Percentiles rank a stretch among this genome's conserved stretches.
phyloP scores from a whole-genome alignment of 53 echinoderm and acorn worm species.

The Hippasteria phrygiana region DNA sequence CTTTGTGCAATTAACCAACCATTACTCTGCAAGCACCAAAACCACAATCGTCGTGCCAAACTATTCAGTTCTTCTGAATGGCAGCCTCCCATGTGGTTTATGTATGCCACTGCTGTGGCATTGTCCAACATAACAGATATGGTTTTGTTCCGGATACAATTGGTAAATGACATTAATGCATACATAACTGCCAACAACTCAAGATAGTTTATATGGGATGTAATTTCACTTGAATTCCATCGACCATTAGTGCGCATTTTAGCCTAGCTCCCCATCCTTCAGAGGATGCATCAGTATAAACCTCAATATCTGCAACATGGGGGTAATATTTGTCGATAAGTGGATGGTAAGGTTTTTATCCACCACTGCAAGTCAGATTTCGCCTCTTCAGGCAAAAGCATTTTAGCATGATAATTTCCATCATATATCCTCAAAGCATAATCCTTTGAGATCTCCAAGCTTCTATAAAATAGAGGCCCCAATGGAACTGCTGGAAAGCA shows the following conservation, averaged over 20 bases:
- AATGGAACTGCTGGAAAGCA: not conserved
- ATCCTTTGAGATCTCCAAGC: not conserved
- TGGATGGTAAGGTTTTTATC: constrained; percentile 7
- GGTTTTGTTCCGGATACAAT: not conserved
- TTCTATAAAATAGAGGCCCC: not conserved
- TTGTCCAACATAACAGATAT: not conserved
- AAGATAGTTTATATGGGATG: constrained; percentile 9
- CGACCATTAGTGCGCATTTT: constrained; percentile 5
- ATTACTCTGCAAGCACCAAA: not conserved
- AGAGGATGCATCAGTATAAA: constrained; percentile 13
- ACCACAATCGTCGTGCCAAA: constrained; percentile 1
- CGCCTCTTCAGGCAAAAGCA: not conserved
- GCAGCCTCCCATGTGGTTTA: constrained; percentile 36
- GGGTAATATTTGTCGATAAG: not conserved
- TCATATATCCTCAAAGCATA: not conserved
- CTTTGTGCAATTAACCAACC: constrained; percentile 6
- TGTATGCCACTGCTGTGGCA: constrained; percentile 45
- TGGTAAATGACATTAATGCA: constrained; percentile 18
- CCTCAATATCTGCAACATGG: constrained; percentile 8
- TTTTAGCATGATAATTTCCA: constrained; percentile 1
- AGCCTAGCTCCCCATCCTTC: constrained; percentile 26
- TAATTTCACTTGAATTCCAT: constrained; percentile 7
- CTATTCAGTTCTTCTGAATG: not conserved
- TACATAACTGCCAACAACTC: constrained; percentile 37
- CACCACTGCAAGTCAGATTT: constrained; percentile 16